These are phyloP conservation scores for Drosophila acutilabella DNA, from an alignment of 2,888 invertebrate species.

Conservation along the genomic window DNA sequence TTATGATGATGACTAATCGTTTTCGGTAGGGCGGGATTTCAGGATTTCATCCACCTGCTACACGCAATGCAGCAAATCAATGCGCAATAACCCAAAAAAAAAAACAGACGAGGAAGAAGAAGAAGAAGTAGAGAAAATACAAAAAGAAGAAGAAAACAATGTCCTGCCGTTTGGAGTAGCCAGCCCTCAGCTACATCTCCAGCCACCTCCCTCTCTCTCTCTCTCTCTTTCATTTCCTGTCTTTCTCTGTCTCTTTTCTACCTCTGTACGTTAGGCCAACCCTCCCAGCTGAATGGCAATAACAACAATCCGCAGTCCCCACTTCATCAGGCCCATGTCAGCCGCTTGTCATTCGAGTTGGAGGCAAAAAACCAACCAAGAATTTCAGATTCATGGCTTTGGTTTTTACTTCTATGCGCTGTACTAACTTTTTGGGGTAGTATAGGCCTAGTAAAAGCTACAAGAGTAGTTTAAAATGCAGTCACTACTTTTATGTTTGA, in stretches of 20 bases:
- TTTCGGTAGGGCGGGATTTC: not conserved
- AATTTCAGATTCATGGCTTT: slow-evolving; percentile 77
- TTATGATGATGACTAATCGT: slow-evolving; percentile 46
- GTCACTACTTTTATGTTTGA: too few species aligned
- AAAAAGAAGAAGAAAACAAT: slow-evolving; percentile 35
- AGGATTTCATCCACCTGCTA: slow-evolving; percentile 48
- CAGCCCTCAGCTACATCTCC: slow-evolving; percentile 13
- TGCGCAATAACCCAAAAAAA: slow-evolving; percentile 50
- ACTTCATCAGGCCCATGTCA: slow-evolving; percentile 61
- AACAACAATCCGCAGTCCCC: slow-evolving; percentile 22
- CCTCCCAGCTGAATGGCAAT: slow-evolving; percentile 25
- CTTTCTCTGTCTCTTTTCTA: not conserved
- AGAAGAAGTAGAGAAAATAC: not conserved
- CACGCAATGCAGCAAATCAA: slow-evolving; percentile 66
- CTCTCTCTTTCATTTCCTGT: slow-evolving; percentile 4
- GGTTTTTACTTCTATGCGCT: slow-evolving; percentile 31
- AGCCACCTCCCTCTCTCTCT: not conserved
- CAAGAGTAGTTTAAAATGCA: not conserved
- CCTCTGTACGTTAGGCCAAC: slow-evolving; percentile 6
- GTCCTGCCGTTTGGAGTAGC: slow-evolving; percentile 47
- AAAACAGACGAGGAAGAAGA: not conserved
- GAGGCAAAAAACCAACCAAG: slow-evolving; percentile 59
- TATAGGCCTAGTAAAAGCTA: too few species aligned
- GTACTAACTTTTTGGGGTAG: not conserved
- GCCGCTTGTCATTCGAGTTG: slow-evolving; percentile 71